Base-by-base conservation (phyloP, 2,888 invertebrate genomes). In the Nephrocerus scutellatus region DNA sequence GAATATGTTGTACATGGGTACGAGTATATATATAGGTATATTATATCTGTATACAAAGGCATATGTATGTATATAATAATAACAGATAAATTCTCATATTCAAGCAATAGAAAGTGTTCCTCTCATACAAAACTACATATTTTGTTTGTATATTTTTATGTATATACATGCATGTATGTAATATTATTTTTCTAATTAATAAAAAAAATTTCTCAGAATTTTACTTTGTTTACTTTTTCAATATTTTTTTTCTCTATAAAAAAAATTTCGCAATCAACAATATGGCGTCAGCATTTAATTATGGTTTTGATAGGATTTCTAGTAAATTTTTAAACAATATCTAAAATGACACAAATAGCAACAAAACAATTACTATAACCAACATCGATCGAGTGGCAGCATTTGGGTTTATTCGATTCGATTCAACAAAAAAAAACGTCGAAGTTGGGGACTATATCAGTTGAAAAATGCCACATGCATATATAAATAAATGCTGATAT, bases 41-140 rank as follows among this genome's bases (percentile, higher is more conserved):
- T n/a, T n/a, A n/a, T n/a, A n/a, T n/a, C n/a, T n/a, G n/a, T n/a
- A n/a, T n/a, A n/a, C n/a, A n/a, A n/a, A n/a, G n/a, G n/a, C n/a
- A n/a, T n/a, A n/a, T n/a, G n/a, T n/a, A n/a, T n/a, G n/a, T n/a
- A n/a, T n/a, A n/a, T n/a, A n/a, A 57, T 52, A 50, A 47, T 41
- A 53, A 54, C 48, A 46, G 50, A 48, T 38, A 23, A 43, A 43
- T 54, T 53, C 51, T 48, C 55, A 51, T 57, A 55, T 55, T 52
- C 53, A 50, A 60, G 58, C 58, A 58, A 60, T 58, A 57, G 54
- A 54, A 53, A 49, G 22, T 35, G 38, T 25, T 31, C 25, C 33
- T 29, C 52, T 47, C 52, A 46, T 56, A 58, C 49, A 45, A 49
- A 52, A 52, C 51, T 53, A 54, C n/a, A n/a, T n/a, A n/a, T n/a